Conservation (phyloP, 2,797 vertebrate genomes). For the Monodelphis domestica region DNA sequence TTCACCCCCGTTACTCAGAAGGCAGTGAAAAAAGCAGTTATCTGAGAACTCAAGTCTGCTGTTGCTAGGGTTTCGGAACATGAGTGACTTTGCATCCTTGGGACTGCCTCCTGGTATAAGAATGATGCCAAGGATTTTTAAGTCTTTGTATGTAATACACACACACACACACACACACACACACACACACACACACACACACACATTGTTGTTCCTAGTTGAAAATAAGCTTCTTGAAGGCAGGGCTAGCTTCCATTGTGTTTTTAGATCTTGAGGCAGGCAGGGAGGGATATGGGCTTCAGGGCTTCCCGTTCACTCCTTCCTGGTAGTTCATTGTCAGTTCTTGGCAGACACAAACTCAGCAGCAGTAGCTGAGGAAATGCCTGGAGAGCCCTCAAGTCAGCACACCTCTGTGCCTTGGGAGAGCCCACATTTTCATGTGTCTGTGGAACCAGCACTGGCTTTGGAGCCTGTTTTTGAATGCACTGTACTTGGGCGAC, state of each 20-base stretch:
- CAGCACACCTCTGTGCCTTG: slow-evolving; percentile 17
- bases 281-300: not conserved
- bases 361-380: slow-evolving; percentile 42
- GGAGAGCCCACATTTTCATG: slow-evolving; percentile 20
- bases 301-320: slow-evolving; percentile 16
- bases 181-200: too few relatives aligned
- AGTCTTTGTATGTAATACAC: too few relatives aligned
- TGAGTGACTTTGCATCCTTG: not conserved
- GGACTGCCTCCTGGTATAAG: not conserved
- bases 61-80: not conserved
- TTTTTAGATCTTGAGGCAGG: not conserved
- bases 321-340: slow-evolving; percentile 9
- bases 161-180: too few relatives aligned
- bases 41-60: too few relatives aligned
- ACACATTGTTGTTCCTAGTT: not conserved
- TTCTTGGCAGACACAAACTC: slow-evolving; percentile 16
- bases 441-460: not conserved
- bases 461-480: not conserved
- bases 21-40: not conserved
- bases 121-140: not conserved
- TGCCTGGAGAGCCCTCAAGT: not conserved
- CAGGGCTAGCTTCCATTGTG: not conserved
- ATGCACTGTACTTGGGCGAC: not conserved
- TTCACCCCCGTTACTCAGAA: not conserved
- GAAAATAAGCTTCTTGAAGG: not conserved